Evolutionary conservation across 2,888 invertebrate genomes (phyloP).

Genomic region (Himalopsyche japonica): DNA sequence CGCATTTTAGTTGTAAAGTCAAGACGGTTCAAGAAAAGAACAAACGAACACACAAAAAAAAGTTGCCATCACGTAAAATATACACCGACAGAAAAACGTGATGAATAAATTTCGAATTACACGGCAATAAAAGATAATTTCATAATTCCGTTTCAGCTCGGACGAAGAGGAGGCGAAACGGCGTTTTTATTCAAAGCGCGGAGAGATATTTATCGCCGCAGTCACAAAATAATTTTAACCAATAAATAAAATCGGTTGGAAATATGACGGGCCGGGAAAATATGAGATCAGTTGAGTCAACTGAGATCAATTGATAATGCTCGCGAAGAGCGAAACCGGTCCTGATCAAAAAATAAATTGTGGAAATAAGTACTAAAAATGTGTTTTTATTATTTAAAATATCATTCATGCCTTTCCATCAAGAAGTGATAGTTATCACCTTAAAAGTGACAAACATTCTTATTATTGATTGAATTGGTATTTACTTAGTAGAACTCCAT

Average conservation of each 20-base stretch:
- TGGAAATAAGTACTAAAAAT: too few relatives aligned
- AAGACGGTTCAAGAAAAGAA: background rate
- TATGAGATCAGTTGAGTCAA: too few relatives aligned
- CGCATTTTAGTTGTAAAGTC: background rate
- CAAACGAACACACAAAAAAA: background rate
- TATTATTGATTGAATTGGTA: too few relatives aligned
- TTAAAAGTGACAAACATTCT: too few relatives aligned
- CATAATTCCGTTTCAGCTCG: background rate
- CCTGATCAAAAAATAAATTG: too few relatives aligned
- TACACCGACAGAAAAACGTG: slow-evolving; percentile 21
- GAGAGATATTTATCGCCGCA: background rate
- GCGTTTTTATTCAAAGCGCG: background rate
- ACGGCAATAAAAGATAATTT: slow-evolving; percentile 27
- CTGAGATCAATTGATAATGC: too few relatives aligned
- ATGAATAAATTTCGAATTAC: slow-evolving; percentile 28
- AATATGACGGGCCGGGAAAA: too few relatives aligned
- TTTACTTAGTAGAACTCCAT: too few relatives aligned
- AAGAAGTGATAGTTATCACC: too few relatives aligned
- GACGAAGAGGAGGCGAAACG: background rate
- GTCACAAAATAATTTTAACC: background rate
- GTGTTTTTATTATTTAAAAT: too few relatives aligned
- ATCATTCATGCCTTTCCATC: too few relatives aligned
- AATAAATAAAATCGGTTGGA: background rate
- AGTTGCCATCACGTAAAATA: slow-evolving; percentile 21
- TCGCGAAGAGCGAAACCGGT: too few relatives aligned